Evolutionary conservation across 2,113 vertebrate species (phyloP), one percentile per base, ranked within the genome.

Genomic region (Cheirogaleus medius): DNA sequence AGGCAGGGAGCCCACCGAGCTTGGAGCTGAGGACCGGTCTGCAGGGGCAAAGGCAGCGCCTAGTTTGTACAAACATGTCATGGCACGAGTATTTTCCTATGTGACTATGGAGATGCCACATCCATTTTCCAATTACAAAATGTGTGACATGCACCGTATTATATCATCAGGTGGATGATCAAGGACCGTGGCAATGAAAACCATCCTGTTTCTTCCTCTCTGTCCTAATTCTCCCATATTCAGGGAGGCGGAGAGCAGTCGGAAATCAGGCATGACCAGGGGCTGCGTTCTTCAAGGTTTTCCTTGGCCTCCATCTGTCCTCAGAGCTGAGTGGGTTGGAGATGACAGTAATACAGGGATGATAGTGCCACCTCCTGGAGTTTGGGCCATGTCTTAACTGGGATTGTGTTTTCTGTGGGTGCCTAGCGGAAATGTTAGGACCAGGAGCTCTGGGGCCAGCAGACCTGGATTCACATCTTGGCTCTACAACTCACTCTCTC

Each of bases 21-120:
- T 29, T 3, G 23, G 1, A 29, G 23, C 64, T 13, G 37, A 8
- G 5, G 11, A 29, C 6, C 49, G 39, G 6, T 15, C 64, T 12
- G 1, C 21, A 52, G 49, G 7, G 42, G 42, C n/a, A 20, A 13
- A 54, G 14, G 6, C 32, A 74, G 23, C 20, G 13, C 54, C 47
- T 66, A 34, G 11, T 85, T 77, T 64, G 2, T 34, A 42, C n/a
- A 15, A 29, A 42, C 14, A 15, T n/a, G 20, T 8, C 4, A 3
- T 20, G 21, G 44, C 21, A 15, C n/a, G 15, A 32, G 12, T 21
- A 5, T 32, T 44, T 37, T 52, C 76, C 58, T 25, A 6, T 47
- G 66, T 37, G 39, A 7, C 8, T 18, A 1, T 2, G 21, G 0
- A 37, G n/a, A n/a, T 0, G 0, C 39, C 34, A 25, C 29, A 1